Conservation (phyloP, 2,113 vertebrate species). For the Neoarius graeffei region DNA sequence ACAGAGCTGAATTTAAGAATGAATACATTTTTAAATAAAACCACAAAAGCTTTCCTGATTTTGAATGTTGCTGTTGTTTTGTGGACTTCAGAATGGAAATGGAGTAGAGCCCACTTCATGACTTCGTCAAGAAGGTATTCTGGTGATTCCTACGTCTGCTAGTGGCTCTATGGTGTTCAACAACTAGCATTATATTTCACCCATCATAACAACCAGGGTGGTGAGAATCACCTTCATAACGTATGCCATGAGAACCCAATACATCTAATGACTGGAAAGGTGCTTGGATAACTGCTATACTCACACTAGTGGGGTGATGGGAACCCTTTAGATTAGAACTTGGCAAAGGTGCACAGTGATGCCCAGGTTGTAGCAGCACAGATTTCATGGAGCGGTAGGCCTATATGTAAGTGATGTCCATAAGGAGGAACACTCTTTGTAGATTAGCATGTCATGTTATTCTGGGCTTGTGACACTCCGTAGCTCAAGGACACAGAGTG, state of each 20-base stretch:
- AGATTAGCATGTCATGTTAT: background rate
- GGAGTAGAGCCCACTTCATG: background rate
- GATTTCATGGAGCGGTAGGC: background rate
- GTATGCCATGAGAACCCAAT: background rate
- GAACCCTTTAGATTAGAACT: background rate
- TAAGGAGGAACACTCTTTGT: background rate
- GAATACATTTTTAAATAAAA: background rate
- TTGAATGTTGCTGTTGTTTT: background rate
- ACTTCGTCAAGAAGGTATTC: background rate
- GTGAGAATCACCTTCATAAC: background rate
- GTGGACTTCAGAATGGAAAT: background rate
- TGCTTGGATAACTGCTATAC: background rate
- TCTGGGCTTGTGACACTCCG: background rate
- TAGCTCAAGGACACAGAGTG: background rate
- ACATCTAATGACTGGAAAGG: background rate
- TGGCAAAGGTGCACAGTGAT: background rate
- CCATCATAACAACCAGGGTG: background rate
- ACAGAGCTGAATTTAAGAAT: constrained; percentile 2
- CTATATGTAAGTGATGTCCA: background rate
- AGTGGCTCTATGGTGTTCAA: background rate
- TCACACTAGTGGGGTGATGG: background rate
- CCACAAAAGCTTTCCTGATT: background rate
- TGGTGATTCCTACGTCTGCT: background rate
- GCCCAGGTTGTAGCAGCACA: background rate
- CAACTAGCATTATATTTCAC: background rate